phyloP scores from a whole-genome alignment of 2,113 vertebrate species.

The Rhegmatorhina hoffmannsi region DNA sequence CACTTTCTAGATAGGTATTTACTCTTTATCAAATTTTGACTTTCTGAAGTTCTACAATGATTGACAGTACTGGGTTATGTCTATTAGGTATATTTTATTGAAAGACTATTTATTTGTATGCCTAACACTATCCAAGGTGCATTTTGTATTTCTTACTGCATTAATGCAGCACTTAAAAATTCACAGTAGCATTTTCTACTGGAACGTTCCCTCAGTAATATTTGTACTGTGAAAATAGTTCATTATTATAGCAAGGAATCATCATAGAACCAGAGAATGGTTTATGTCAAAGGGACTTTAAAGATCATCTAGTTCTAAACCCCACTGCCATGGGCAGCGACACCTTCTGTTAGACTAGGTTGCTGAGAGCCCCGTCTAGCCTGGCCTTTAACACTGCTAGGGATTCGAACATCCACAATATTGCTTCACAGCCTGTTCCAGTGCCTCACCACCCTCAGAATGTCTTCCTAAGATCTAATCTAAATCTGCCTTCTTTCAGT shows the following conservation, averaged over 20 bases:
- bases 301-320: accelerated
- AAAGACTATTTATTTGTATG: not conserved
- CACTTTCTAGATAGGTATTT: not conserved
- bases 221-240: not conserved
- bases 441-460: not conserved
- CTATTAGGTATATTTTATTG: not conserved
- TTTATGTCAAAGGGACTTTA: not conserved
- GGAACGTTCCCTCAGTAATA: not conserved
- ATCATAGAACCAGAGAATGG: not conserved
- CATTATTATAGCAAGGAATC: not conserved
- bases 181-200: not conserved
- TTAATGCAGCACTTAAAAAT: not conserved
- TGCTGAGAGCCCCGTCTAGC: not conserved
- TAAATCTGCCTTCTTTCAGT: not conserved
- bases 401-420: not conserved
- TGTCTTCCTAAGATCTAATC: not conserved
- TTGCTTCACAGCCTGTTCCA: not conserved
- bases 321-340: no score
- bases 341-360: not conserved
- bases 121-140: not conserved
- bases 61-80: not conserved
- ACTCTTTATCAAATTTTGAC: not conserved
- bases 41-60: not conserved
- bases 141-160: not conserved
- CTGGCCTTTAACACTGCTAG: not conserved